Evolutionary conservation across 2,113 vertebrate genomes (phyloP), one percentile per base, ranked within the genome.

Genomic region (Callipepla squamata): DNA sequence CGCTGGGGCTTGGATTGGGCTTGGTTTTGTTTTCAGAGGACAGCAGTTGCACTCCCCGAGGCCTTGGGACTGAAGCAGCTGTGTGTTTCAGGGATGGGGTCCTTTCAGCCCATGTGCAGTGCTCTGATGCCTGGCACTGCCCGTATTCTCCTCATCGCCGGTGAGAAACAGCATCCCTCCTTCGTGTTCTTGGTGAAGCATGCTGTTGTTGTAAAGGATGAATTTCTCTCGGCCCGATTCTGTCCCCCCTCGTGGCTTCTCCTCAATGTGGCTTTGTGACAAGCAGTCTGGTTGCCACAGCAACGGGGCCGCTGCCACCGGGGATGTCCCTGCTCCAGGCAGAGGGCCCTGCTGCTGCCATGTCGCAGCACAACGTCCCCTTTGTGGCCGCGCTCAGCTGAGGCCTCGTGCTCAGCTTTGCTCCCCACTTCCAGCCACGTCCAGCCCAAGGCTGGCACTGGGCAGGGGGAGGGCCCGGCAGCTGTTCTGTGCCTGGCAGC

Each of bases 181-280:
- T 61, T 65, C 21, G 38, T 62, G 73, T 65, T 8, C 51, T 53
- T 53, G 51, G 51, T 53, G 51, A 53, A 79, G 89, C 84, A 67
- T 11, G 6, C 61, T 36, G 84, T 48, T 81, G 92, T 82, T 32
- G 44, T 62, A 34, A 70, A 78, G 61, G 55, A 89, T 93, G 81
- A 58, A 90, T 95, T 96, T 95, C 65, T 95, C 59, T 74, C 20
- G 5, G 84, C 92, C 80, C 80, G 89, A 66, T 68, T 94, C 89
- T 53, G 1, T 96, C 97, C 75, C 94, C 95, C 95, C 94, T 47
- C 94, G 96, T 96, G 94, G 94, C 94, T 93, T 90, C 88, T 57
- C 95, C 91, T 96, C 93, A 95, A 92, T 94, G 96, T 96, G 94
- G 89, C 95, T 97, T 96, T 97, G 95, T 96, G 77, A 79, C 48